Conservation (phyloP, 2,797 vertebrate genomes). For the Molossus alvarezi region DNA sequence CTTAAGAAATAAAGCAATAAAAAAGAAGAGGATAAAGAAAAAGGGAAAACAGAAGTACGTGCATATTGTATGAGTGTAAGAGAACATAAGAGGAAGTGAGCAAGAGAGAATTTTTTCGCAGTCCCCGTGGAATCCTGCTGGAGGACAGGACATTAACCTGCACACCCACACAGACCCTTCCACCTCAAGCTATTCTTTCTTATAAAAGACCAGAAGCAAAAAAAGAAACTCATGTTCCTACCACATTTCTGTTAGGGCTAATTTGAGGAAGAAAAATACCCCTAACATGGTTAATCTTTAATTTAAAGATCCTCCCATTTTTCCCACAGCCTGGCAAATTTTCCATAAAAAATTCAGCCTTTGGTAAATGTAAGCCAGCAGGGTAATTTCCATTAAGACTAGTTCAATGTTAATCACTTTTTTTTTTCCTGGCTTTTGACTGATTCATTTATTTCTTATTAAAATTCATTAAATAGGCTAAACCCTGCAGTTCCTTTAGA, state of each 20-base stretch:
- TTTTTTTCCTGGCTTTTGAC: conserved; percentile 71
- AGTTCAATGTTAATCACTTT: conserved; percentile 85
- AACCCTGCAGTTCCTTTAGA: conserved; percentile 76
- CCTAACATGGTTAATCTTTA: conserved; percentile 75
- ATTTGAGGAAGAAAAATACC: conserved; percentile 67
- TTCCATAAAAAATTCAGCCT: conserved; percentile 83
- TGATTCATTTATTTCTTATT: conserved; percentile 84
- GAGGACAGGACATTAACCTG: background rate
- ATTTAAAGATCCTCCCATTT: conserved; percentile 73
- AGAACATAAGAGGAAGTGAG: background rate
- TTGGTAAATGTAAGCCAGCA: conserved; percentile 85
- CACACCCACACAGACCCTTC: no score
- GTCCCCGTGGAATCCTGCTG: background rate
- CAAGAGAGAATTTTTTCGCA: background rate
- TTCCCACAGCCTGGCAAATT: conserved; percentile 69
- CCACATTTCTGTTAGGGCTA: conserved; percentile 42
- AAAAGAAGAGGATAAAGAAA: background rate
- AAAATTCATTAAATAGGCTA: conserved; percentile 83
- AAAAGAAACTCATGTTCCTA: background rate
- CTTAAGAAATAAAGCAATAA: background rate
- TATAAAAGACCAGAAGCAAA: background rate
- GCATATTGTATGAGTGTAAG: background rate
- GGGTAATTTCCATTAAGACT: conserved; percentile 88
- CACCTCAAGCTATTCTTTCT: background rate
- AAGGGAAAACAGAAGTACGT: background rate